A percentile compares a stretch with the other conserved stretches of the same genome.
These are phyloP conservation scores for Potorous gilbertii DNA, from an alignment of 2,797 vertebrate genomes.

Conservation along the genomic window DNA sequence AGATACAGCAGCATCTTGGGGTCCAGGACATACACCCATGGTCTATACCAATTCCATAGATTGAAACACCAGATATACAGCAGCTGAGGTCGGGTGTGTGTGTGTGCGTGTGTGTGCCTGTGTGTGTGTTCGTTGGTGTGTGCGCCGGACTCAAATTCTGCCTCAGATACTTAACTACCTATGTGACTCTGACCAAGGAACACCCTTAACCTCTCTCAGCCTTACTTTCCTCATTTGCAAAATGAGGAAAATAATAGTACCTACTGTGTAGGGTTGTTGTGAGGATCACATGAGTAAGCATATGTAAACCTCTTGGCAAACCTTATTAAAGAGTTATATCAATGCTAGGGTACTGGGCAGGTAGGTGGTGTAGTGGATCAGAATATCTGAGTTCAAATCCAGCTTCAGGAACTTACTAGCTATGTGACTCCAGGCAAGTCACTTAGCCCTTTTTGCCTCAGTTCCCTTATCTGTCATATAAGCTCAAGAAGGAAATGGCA, in stretches of 20 bases:
- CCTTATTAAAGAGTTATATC: neutral
- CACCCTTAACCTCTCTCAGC: neutral
- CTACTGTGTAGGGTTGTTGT: neutral
- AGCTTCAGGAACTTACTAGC: neutral
- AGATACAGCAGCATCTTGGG: neutral
- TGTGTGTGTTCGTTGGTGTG: no score
- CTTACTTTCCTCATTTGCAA: neutral
- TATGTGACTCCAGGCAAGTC: neutral
- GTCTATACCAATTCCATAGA: no score
- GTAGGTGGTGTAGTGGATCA: neutral
- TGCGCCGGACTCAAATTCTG: no score
- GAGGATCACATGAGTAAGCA: neutral
- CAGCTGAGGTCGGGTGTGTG: no score
- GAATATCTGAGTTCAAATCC: neutral
- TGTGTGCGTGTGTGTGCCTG: no score
- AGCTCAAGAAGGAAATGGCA: neutral
- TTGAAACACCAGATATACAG: no score
- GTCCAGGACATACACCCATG: neutral
- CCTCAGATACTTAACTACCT: neutral
- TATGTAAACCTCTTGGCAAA: neutral
- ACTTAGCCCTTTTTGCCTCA: neutral
- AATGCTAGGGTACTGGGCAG: neutral
- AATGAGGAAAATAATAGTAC: neutral
- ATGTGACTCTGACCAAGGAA: neutral
- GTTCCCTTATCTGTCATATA: neutral